Evolutionary conservation across 2,888 invertebrate species (phyloP), one percentile per base, ranked within the genome.

Genomic region (Pelosia muscerda): DNA sequence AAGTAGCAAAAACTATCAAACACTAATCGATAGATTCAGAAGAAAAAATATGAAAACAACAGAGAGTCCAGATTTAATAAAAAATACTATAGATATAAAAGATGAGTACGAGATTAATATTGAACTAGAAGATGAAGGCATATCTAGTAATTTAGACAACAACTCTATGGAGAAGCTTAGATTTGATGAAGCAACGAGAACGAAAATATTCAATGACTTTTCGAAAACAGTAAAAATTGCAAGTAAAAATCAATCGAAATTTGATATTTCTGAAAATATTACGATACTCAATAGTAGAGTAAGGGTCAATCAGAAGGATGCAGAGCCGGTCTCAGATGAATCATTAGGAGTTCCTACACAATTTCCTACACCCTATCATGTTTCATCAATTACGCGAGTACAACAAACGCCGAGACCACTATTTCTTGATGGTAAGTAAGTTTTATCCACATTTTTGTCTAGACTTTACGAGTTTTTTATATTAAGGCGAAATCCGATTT

Each of bases 141-240:
- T 64, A 26, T 69, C 72, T 34, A 76, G 75, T 75, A 68, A 73
- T 54, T 61, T 77, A 75, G 78, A 81, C 55, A 75, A 77, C 57
- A 90, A 88, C 72, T 86, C 90, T 2, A 91, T 91, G 88, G 93
- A 89, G 42, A 92, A 92, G 72, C 77, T 93, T 1, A 87, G 88
- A 81, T 84, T 93, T 55, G 93, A 94, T 38, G 93, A 94, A 38
- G 87, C 76, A 1, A 92, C 91, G 2, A 85, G 91, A 79, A 86
- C 84, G 0, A 93, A 92, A 79, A 88, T 94, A 76, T 92, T 90
- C 68, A 85, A 91, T 62, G 94, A 94, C 81, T 94, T 92, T 72
- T 92, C 90, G 19, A 90, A 90, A 67, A 94, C 94, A 2, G 87
- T 93, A 4, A 90, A 91, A 91, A 90, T 84, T 84, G 84, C 69